Percentiles rank a stretch among this genome's conserved stretches.
These are phyloP conservation scores for Diachasmimorpha longicaudata DNA, from an alignment of 1,140 invertebrate species.

Conservation along the genomic window DNA sequence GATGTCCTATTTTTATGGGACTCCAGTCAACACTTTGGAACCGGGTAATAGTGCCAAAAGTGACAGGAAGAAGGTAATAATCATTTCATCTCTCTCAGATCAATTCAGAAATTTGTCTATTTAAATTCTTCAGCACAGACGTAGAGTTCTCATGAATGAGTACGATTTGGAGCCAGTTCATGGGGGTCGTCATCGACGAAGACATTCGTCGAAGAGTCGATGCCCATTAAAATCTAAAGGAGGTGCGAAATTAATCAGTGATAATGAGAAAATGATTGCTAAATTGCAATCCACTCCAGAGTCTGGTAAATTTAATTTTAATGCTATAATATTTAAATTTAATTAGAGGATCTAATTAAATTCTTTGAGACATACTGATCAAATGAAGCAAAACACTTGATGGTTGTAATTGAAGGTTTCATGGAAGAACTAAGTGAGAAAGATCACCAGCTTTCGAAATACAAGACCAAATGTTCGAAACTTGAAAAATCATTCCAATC, in stretches of 20 bases:
- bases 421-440: slow-evolving; percentile 38
- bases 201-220: slow-evolving; percentile 18
- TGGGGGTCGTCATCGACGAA: slow-evolving; percentile 11
- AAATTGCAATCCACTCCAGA: slow-evolving; percentile 12
- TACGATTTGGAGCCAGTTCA: slow-evolving; percentile 2
- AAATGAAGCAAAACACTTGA: too few species aligned
- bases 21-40: neutral
- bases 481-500: slow-evolving; percentile 43
- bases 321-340: too few species aligned
- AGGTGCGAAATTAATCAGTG: neutral
- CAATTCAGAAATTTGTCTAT: neutral
- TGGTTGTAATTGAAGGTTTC: slow-evolving; percentile 7
- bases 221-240: neutral
- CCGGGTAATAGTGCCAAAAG: neutral
- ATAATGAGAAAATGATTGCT: neutral
- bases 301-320: neutral
- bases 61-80: slow-evolving; percentile 14
- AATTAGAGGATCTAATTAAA: too few species aligned
- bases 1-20: slow-evolving; percentile 21
- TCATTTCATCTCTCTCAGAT: neutral
- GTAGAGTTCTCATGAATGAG: neutral
- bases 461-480: slow-evolving; percentile 46
- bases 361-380: too few species aligned
- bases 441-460: slow-evolving; percentile 37
- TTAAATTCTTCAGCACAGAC: slow-evolving; percentile 5